Conservation (phyloP, 2,797 vertebrate genomes). For the Gallinago solitaria region DNA sequence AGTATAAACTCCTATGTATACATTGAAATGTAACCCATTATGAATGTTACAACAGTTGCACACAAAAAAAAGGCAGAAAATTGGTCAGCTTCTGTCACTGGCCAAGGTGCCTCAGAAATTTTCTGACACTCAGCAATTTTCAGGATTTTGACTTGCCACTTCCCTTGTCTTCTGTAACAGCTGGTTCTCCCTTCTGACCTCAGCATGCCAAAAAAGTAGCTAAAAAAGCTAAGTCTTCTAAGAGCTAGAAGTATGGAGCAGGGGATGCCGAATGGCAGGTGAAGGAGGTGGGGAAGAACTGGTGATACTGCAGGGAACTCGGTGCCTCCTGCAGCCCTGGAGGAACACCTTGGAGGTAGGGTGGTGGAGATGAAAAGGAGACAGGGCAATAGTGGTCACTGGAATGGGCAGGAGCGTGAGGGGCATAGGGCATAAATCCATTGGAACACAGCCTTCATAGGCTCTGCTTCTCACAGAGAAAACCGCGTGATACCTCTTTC, state of each 20-base stretch:
- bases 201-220: background rate
- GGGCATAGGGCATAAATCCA: background rate
- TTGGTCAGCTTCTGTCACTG: background rate
- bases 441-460: background rate
- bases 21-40: background rate
- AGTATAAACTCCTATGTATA: background rate
- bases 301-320: background rate
- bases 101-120: background rate
- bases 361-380: background rate
- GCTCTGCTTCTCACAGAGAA: background rate
- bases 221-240: background rate
- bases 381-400: background rate
- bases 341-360: background rate
- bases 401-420: background rate
- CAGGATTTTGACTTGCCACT: background rate
- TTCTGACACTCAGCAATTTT: background rate
- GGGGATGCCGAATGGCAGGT: background rate
- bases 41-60: background rate
- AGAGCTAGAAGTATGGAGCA: background rate
- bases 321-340: background rate
- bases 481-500: background rate
- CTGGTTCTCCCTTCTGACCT: background rate
- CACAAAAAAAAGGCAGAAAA: background rate
- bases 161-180: background rate
- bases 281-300: background rate